These are phyloP conservation scores for Cosmia trapezina DNA, from an alignment of 2,888 invertebrate species.

Conservation along the genomic window DNA sequence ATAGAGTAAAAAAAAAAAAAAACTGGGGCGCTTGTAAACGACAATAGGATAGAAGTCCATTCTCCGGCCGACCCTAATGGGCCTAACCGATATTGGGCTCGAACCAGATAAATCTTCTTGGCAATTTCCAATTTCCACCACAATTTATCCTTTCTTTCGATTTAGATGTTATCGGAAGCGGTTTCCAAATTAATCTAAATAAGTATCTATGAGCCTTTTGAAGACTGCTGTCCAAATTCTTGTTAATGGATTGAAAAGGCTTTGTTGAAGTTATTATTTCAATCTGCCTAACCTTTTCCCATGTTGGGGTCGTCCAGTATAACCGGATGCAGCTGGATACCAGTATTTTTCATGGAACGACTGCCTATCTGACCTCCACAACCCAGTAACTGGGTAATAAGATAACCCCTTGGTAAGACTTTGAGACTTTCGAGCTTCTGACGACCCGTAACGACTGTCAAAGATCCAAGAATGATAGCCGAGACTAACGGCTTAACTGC, in stretches of 20 bases:
- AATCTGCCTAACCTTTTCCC: too few species aligned
- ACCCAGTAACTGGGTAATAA: too few species aligned
- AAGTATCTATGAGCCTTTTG: constrained; percentile 45
- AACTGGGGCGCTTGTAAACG: constrained; percentile 40
- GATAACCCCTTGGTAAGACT: too few species aligned
- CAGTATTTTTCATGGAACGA: too few species aligned
- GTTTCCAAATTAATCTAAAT: constrained; percentile 54
- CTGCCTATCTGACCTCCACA: too few species aligned
- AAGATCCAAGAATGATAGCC: too few species aligned
- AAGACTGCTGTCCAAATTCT: constrained; percentile 6
- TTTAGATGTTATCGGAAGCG: constrained; percentile 50
- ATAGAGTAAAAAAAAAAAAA: constrained; percentile 24
- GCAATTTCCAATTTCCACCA: constrained; percentile 68
- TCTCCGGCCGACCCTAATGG: constrained; percentile 56
- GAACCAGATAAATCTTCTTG: constrained; percentile 68
- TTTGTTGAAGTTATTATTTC: too few species aligned
- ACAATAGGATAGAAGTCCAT: constrained; percentile 59
- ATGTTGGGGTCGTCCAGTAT: too few species aligned
- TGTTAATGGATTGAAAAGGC: constrained; percentile 2
- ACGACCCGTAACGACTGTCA: too few species aligned
- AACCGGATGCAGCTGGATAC: too few species aligned
- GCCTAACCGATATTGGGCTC: constrained; percentile 63
- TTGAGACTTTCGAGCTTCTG: too few species aligned
- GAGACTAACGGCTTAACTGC: too few species aligned
- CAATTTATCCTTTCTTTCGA: constrained; percentile 65